These are phyloP conservation scores for Agrotis exclamationis DNA, from an alignment of 2,888 invertebrate genomes.

Conservation along the genomic window DNA sequence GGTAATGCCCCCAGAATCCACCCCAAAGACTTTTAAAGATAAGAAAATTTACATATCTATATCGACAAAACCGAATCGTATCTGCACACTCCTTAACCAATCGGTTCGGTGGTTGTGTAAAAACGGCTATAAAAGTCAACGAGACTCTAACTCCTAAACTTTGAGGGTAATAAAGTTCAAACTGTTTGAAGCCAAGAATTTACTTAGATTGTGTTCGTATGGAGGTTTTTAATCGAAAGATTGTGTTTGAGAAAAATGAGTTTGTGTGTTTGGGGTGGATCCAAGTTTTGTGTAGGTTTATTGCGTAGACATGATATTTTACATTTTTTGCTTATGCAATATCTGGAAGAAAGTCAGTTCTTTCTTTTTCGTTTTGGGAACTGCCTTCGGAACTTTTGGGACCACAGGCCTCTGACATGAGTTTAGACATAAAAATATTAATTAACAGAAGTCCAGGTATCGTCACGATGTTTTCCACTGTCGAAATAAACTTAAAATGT, in stretches of 20 bases:
- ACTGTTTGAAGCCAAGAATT: conserved; percentile 53
- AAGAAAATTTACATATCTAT: conserved; percentile 62
- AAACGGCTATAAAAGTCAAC: conserved; percentile 84
- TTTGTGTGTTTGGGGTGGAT: conserved; percentile 12
- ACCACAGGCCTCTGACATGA: too few species aligned
- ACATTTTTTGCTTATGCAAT: neutral
- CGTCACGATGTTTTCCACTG: too few species aligned
- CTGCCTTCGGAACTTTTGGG: too few species aligned
- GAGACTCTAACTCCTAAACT: conserved; percentile 74
- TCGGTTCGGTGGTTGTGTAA: conserved; percentile 77
- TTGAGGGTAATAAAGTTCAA: conserved; percentile 56
- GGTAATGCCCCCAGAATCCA: conserved; percentile 10
- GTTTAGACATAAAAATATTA: too few species aligned
- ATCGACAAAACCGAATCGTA: conserved; percentile 52
- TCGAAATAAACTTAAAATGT: too few species aligned
- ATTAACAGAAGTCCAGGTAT: too few species aligned
- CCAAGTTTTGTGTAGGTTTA: conserved; percentile 26
- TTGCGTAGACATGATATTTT: neutral
- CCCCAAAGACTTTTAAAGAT: conserved; percentile 44
- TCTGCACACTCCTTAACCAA: conserved; percentile 60
- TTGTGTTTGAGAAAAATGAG: conserved; percentile 29
- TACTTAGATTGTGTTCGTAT: conserved; percentile 52
- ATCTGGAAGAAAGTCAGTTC: neutral
- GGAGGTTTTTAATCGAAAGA: conserved; percentile 49
- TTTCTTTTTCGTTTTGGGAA: too few species aligned